These are phyloP conservation scores for Acipenser oxyrinchus DNA, from an alignment of 2,797 vertebrate genomes.

Conservation along the genomic window DNA sequence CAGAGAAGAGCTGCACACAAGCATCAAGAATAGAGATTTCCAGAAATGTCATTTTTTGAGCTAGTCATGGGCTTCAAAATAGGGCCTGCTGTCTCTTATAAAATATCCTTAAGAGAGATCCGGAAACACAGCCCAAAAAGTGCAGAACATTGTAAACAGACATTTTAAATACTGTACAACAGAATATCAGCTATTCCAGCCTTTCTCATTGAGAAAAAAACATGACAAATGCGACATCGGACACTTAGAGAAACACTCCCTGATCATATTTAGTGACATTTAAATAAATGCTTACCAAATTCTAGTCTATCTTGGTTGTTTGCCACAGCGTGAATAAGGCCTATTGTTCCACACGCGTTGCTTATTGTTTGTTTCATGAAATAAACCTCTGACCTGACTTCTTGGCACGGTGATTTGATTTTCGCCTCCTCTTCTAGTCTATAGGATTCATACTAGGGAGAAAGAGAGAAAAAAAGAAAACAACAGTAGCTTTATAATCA, in stretches of 20 bases:
- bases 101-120: too few relatives aligned
- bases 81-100: too few relatives aligned
- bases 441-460: constrained; percentile 81
- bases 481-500: neutral
- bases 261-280: too few relatives aligned
- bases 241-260: neutral
- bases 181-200: too few relatives aligned
- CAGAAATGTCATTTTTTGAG: too few relatives aligned
- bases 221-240: constrained; percentile 8
- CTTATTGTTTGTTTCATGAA: constrained; percentile 97
- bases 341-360: constrained; percentile 95
- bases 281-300: constrained; percentile 65
- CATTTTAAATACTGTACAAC: too few relatives aligned
- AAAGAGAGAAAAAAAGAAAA: constrained; percentile 14
- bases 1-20: too few relatives aligned
- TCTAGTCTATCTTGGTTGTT: constrained; percentile 86
- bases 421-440: constrained; percentile 84
- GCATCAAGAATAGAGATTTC: too few relatives aligned
- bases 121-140: too few relatives aligned
- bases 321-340: constrained; percentile 90
- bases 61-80: too few relatives aligned
- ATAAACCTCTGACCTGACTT: constrained; percentile 77
- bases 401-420: constrained; percentile 75
- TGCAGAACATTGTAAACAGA: too few relatives aligned
- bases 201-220: constrained; percentile 18